Base-by-base conservation (phyloP, 2,888 invertebrate genomes). In the Flexamia atlantica region DNA sequence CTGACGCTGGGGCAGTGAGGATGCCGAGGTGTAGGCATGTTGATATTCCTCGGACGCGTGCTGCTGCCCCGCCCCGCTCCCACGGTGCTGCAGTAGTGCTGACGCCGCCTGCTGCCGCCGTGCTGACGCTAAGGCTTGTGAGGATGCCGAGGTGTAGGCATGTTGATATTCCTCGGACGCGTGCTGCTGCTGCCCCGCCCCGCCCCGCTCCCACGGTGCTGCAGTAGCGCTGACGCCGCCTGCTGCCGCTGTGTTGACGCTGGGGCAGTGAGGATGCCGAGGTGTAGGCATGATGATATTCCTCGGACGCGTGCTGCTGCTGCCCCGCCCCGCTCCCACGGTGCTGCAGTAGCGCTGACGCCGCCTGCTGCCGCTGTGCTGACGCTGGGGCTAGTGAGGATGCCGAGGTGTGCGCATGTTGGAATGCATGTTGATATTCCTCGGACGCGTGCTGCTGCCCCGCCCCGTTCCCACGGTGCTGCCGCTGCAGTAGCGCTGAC, bases 341-440 rank as follows among this genome's bases (percentile, higher is more conserved):
- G 20, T 53, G 53, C n/a, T n/a, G n/a, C n/a, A n/a, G n/a, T n/a
- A n/a, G n/a, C 10, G 53, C 53, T 20, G 53, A 53, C 20, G 53
- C 53, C 7, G 10, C 53, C 14, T 12, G n/a, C 46, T 46, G 17
- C 14, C 46, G 46, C 46, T 10, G 2, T 46, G 46, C 46, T 46
- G 46, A 46, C 46, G 46, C 14, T 17, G 12, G 12, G 17, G 46
- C 17, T 10, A 12, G 46, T 40, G 12, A 40, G 40, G 50, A 50
- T 50, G 50, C 50, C 50, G 7, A 3, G 3, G 50, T 17, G 50
- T 50, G n/a, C 14, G 14, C 50, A n/a, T n/a, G n/a, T n/a, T n/a
- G n/a, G n/a, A n/a, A n/a, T n/a, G n/a, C n/a, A n/a, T 50, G 50
- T 50, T 50, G 50, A 50, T 50, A 50, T 50, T 50, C 9, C 50